Base-by-base conservation (phyloP, 2,797 vertebrate species). In the Percopsis omiscomaycus region DNA sequence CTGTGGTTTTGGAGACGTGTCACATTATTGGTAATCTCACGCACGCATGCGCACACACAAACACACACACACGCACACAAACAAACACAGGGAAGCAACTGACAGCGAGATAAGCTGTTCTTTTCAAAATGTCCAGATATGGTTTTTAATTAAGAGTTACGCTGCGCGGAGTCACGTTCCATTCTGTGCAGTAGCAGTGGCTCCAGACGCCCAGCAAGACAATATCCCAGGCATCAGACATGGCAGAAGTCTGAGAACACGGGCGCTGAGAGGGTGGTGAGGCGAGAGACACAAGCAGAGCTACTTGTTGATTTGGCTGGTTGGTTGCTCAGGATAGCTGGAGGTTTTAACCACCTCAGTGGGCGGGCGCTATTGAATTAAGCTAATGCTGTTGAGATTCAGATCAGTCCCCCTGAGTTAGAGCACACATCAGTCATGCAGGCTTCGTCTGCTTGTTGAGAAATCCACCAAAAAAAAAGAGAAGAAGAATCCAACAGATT, bases 361-460 rank as follows among this genome's bases (percentile, higher is more conserved):
- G n/a, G 14, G 51, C 30, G 42, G 78, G 70, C 75, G 70, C 66
- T 63, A 57, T 57, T 77, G 63, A 54, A 55, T 60, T 82, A 49
- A 81, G 83, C 80, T 79, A 74, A 79, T 86, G 86, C 84, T 84
- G 85, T 83, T 61, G 83, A 84, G 78, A 81, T 88, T 85, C 73
- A 84, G 70, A 87, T 85, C 81, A 88, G 88, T 90, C 89, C 90
- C 88, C 91, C 92, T 93, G 91, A 92, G 90, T 92, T 92, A 91
- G 88, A 90, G 87, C 85, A 86, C 87, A 80, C 74, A 27, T 86
- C 81, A 71, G 77, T 81, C 80, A 62, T 68, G 79, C 86, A 74
- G 83, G 78, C 83, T 52, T 77, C 9, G 73, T 67, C 80, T 0
- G 68, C 78, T 79, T 71, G 49, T 84, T 80, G 81, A 84, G 84